These are phyloP conservation scores for Halcyon smyrnensis DNA, from an alignment of 2,797 vertebrate species.

Conservation along the genomic window DNA sequence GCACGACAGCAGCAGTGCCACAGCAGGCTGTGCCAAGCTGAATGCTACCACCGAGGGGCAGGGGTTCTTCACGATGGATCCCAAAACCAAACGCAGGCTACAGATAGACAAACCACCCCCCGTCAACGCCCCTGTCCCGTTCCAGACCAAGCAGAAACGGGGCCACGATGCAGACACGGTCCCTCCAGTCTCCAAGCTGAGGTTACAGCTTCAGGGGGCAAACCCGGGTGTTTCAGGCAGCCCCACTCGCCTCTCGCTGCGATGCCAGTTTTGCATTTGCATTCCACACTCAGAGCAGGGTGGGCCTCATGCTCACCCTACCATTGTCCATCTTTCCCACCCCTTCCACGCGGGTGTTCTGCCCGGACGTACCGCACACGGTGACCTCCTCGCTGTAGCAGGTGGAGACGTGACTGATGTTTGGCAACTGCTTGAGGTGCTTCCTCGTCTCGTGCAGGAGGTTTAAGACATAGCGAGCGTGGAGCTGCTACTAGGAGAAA, in stretches of 20 bases:
- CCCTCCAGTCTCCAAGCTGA: background rate
- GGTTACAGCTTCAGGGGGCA: background rate
- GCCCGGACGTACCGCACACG: constrained; percentile 84
- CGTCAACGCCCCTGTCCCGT: background rate
- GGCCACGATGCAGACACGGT: background rate
- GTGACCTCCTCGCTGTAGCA: constrained; percentile 90
- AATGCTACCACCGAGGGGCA: no score
- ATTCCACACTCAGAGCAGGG: background rate
- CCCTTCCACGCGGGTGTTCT: rapidly evolving
- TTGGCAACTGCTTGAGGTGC: constrained; percentile 87
- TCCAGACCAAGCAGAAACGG: background rate
- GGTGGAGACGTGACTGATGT: constrained; percentile 87
- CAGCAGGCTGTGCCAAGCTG: no score
- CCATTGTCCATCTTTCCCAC: background rate
- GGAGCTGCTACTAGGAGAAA: constrained; percentile 92
- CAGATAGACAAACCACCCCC: no score
- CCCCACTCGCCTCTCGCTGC: background rate
- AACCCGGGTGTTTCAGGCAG: background rate
- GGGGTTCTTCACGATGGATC: no score
- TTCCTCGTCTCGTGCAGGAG: constrained; percentile 90
- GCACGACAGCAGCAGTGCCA: no score
- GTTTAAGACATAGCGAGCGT: constrained; percentile 91
- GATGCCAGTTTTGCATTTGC: background rate
- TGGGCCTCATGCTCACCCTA: rapidly evolving
- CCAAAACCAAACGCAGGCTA: no score